phyloP scores from a whole-genome alignment of 2,113 vertebrate species.

The Hylia prasina region DNA sequence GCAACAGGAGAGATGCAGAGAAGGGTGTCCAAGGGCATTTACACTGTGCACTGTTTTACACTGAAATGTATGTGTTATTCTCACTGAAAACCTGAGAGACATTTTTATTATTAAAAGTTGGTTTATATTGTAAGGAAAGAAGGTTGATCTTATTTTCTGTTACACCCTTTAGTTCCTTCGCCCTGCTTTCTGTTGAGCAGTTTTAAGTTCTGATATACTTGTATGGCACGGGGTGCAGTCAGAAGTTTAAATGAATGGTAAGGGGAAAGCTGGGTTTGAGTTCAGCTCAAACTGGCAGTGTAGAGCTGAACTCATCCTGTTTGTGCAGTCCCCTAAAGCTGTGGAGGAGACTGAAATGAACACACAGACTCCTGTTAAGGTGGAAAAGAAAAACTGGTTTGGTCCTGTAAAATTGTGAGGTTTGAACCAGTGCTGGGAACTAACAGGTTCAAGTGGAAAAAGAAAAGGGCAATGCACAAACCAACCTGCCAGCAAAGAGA shows the following conservation, averaged over 20 bases:
- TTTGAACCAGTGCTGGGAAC: neutral
- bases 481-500: neutral
- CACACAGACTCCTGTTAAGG: neutral
- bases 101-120: slow-evolving; percentile 70
- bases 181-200: neutral
- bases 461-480: neutral
- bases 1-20: neutral
- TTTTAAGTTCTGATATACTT: neutral
- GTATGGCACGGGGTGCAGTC: neutral
- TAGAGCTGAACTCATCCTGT: neutral
- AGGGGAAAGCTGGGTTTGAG: neutral
- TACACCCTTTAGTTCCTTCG: neutral
- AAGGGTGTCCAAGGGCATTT: neutral
- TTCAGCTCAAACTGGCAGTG: neutral
- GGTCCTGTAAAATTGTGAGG: neutral
- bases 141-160: slow-evolving; percentile 3
- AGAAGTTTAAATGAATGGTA: neutral
- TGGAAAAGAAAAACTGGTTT: neutral
- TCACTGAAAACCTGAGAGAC: slow-evolving; percentile 40
- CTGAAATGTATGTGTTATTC: slow-evolving; percentile 48
- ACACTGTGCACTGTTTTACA: slow-evolving; percentile 55
- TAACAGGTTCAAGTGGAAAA: neutral
- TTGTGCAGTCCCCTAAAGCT: neutral
- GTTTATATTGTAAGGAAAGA: slow-evolving; percentile 61
- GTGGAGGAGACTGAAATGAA: neutral